Percentiles rank a stretch among this genome's conserved stretches.
These are phyloP conservation scores for Neomonachus schauinslandi DNA, from an alignment of 2,113 vertebrate species.

Conservation along the genomic window DNA sequence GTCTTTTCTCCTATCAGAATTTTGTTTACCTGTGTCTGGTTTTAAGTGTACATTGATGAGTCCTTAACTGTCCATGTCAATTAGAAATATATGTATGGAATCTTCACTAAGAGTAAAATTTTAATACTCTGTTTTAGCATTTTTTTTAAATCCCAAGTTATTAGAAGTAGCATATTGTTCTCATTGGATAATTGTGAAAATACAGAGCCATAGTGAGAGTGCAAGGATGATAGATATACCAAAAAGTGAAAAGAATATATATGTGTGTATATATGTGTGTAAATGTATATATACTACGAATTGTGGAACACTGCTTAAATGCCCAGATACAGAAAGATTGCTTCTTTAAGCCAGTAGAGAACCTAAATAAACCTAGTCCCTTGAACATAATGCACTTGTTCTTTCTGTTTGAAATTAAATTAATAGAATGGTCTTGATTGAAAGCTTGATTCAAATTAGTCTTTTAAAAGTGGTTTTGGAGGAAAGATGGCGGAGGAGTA, in stretches of 20 bases:
- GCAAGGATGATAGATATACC: background rate
- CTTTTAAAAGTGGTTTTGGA: constrained; percentile 5
- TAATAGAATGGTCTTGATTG: background rate
- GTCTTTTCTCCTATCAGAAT: background rate
- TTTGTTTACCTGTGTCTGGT: background rate
- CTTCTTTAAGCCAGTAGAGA: background rate
- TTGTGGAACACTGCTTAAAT: background rate
- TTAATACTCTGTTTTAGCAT: background rate
- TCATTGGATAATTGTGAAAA: constrained; percentile 23
- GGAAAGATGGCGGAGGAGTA: too few relatives aligned
- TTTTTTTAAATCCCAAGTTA: background rate
- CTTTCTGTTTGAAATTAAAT: constrained; percentile 10
- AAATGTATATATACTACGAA: background rate
- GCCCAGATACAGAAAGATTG: background rate
- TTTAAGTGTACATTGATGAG: background rate
- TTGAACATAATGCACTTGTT: background rate
- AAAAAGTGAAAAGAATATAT: background rate
- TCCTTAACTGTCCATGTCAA: background rate
- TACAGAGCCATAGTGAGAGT: background rate
- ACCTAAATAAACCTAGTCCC: background rate
- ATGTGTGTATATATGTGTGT: background rate
- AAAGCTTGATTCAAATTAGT: constrained; percentile 55
- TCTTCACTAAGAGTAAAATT: background rate
- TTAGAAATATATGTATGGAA: background rate
- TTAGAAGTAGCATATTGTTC: background rate